phyloP scores from a whole-genome alignment of 2,113 vertebrate genomes.

The Furnarius figulus region DNA sequence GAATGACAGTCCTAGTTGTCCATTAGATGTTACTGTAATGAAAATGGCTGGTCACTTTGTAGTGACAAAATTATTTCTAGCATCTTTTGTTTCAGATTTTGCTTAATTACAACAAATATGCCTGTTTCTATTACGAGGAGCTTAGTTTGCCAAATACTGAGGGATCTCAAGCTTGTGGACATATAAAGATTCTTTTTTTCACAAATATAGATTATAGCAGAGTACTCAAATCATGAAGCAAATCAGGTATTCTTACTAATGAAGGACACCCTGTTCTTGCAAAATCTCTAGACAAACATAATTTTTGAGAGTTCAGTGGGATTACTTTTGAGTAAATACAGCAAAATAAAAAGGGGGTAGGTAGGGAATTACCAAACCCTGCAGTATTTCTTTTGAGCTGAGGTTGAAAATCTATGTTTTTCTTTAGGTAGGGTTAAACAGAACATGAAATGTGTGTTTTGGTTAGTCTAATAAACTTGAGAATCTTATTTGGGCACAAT shows the following conservation, averaged over 20 bases:
- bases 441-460: background rate
- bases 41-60: background rate
- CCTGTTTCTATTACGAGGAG: background rate
- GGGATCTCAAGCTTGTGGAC: background rate
- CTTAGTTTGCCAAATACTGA: background rate
- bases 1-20: background rate
- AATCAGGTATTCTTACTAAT: background rate
- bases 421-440: background rate
- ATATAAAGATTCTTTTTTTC: background rate
- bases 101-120: background rate
- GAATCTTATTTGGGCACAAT: background rate
- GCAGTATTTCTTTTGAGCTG: background rate
- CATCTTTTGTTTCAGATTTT: background rate
- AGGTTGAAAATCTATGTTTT: background rate
- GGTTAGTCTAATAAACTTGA: background rate
- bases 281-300: background rate
- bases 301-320: background rate
- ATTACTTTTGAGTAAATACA: background rate
- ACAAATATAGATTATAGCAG: background rate
- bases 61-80: background rate
- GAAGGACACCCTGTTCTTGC: background rate
- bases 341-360: background rate
- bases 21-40: background rate
- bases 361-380: accelerated
- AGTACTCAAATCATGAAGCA: background rate